Evolutionary conservation across 2,113 vertebrate species (phyloP).

Genomic region (Cynoglossus semilaevis): DNA sequence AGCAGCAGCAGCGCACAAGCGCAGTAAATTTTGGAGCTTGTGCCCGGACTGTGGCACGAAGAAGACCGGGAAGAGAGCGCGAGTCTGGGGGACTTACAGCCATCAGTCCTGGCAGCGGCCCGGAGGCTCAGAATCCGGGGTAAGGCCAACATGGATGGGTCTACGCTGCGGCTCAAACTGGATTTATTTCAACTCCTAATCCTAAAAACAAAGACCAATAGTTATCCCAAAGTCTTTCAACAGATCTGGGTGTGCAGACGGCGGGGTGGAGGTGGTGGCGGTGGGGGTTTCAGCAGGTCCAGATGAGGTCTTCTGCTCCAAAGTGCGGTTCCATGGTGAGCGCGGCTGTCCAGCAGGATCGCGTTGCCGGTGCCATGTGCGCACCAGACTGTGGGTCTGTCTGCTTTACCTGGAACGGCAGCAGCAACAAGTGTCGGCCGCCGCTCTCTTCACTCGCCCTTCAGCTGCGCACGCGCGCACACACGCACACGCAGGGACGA

Average conservation of each 20-base stretch:
- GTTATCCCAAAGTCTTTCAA: conserved; percentile 12
- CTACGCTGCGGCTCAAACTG: background rate
- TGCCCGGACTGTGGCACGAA: conserved; percentile 64
- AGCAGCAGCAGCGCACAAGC: conserved; percentile 83
- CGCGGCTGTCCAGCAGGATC: conserved; percentile 54
- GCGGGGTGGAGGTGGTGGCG: background rate
- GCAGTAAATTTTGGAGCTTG: conserved; percentile 79
- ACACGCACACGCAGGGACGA: background rate
- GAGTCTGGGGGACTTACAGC: conserved; percentile 57
- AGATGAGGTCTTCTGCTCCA: conserved; percentile 31
- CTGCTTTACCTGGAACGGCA: conserved; percentile 37
- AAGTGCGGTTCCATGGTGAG: conserved; percentile 42
- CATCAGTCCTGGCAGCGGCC: conserved; percentile 30
- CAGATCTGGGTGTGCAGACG: conserved; percentile 2
- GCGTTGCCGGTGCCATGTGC: conserved; percentile 69
- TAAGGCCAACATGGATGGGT: conserved; percentile 79
- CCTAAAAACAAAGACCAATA: background rate
- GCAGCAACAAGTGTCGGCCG: conserved; percentile 43
- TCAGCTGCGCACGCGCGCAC: background rate
- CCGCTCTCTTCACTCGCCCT: background rate
- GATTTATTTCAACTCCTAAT: background rate
- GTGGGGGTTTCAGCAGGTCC: background rate
- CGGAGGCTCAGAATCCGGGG: conserved; percentile 72
- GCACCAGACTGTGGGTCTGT: conserved; percentile 35
- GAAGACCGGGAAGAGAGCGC: conserved; percentile 67